Evolutionary conservation across 1,140 invertebrate genomes (phyloP).

Genomic region (Cyrtorhinus lividipennis): DNA sequence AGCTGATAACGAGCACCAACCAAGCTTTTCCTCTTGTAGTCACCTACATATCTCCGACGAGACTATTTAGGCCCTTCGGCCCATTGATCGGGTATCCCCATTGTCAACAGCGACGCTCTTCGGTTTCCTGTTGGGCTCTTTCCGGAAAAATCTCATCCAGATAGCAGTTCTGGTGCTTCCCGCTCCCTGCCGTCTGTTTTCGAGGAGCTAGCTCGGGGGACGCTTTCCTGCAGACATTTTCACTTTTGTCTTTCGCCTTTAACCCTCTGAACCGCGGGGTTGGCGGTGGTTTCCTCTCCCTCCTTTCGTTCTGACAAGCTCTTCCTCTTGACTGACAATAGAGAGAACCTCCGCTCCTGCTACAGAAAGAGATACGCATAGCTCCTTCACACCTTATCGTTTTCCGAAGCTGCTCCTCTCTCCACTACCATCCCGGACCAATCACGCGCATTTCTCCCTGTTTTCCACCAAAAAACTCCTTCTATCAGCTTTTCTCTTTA

Average conservation of each 20-base stretch:
- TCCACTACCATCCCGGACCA: not conserved
- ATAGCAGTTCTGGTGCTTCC: not conserved
- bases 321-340: not conserved
- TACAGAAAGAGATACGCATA: not conserved
- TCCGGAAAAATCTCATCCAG: conserved; percentile 12
- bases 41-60: conserved; percentile 3
- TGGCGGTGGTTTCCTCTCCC: not conserved
- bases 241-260: conserved; percentile 11
- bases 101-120: not conserved
- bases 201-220: not conserved
- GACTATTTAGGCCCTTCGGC: conserved; percentile 2
- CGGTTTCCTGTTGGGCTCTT: not conserved
- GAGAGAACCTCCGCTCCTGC: not conserved
- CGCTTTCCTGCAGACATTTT: conserved; percentile 3
- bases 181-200: not conserved
- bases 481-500: not conserved
- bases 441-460: not conserved
- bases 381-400: conserved; percentile 1
- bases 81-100: conserved; percentile 11
- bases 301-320: not conserved
- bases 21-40: not conserved
- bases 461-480: not conserved
- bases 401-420: not conserved
- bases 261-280: not conserved
- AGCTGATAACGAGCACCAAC: not conserved